phyloP scores from a whole-genome alignment of 2,888 invertebrate genomes.

The Tinea semifulvella region DNA sequence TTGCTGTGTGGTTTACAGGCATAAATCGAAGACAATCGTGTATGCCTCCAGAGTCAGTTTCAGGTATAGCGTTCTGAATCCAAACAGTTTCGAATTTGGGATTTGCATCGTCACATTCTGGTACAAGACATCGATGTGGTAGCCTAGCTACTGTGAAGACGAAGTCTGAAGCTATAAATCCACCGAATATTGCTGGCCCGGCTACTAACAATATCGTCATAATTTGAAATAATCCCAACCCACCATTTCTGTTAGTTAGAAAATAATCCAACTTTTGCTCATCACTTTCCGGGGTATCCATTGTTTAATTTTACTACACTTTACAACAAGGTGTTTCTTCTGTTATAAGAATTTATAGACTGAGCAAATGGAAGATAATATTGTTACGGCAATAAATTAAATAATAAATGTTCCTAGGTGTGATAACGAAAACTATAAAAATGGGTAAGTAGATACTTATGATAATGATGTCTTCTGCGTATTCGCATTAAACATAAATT shows the following conservation, averaged over 20 bases:
- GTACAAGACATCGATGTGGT: constrained; percentile 5
- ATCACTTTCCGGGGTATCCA: not conserved
- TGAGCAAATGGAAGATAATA: not conserved
- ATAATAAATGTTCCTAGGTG: constrained; percentile 1
- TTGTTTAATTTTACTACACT: not conserved
- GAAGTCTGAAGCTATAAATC: not conserved
- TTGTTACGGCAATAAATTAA: constrained; percentile 1
- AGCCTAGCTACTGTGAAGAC: constrained; percentile 1
- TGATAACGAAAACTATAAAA: constrained; percentile 1
- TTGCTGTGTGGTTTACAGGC: not conserved
- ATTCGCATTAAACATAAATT: no score
- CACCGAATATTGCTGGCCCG: not conserved
- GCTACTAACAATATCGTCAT: not conserved
- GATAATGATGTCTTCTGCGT: no score
- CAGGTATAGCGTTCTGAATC: constrained; percentile 7
- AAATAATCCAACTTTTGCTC: constrained; percentile 1
- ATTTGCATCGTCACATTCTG: constrained; percentile 4
- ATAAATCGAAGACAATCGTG: constrained; percentile 4
- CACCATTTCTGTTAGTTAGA: constrained; percentile 3
- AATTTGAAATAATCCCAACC: constrained; percentile 10
- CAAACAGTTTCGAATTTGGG: not conserved
- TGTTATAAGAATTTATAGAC: not conserved
- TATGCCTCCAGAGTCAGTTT: constrained; percentile 6
- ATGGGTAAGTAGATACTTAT: not conserved
- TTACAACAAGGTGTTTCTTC: not conserved